Evolutionary conservation across 2,113 vertebrate species (phyloP).

Genomic region (Triplophysa tibetana): DNA sequence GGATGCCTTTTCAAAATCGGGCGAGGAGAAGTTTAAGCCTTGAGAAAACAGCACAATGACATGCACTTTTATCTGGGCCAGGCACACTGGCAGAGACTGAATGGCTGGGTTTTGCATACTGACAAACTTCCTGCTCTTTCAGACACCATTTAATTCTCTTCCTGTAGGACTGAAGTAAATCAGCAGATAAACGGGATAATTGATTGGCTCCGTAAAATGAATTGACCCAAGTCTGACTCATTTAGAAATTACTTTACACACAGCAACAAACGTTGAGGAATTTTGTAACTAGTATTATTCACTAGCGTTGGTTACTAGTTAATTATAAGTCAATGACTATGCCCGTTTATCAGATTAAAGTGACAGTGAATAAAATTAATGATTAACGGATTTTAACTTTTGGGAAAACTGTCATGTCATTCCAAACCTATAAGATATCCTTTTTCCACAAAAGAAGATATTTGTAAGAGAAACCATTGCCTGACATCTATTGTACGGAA

Average conservation of each 20-base stretch:
- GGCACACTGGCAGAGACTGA: conserved; percentile 47
- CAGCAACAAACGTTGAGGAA: neutral
- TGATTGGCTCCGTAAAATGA: conserved; percentile 1
- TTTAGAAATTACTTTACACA: neutral
- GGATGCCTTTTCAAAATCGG: conserved; percentile 42
- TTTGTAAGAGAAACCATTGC: no score
- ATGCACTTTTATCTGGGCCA: conserved; percentile 62
- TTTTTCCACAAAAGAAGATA: no score
- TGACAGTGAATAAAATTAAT: no score
- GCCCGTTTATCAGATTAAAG: neutral
- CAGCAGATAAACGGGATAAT: conserved; percentile 31
- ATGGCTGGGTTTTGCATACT: conserved; percentile 23
- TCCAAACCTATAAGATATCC: no score
- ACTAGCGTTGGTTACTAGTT: neutral
- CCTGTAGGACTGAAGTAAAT: conserved; percentile 9
- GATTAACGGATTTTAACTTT: no score
- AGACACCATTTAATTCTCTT: conserved; percentile 26
- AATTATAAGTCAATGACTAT: neutral
- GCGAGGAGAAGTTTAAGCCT: conserved; percentile 47
- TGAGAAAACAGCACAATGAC: conserved; percentile 34
- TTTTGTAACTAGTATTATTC: neutral
- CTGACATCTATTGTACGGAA: no score
- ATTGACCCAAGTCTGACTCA: conserved; percentile 14
- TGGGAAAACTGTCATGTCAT: no score
- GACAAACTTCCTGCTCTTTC: conserved; percentile 33